phyloP scores from a whole-genome alignment of 2,113 vertebrate species.

The Chamaetylas fuelleborni region DNA sequence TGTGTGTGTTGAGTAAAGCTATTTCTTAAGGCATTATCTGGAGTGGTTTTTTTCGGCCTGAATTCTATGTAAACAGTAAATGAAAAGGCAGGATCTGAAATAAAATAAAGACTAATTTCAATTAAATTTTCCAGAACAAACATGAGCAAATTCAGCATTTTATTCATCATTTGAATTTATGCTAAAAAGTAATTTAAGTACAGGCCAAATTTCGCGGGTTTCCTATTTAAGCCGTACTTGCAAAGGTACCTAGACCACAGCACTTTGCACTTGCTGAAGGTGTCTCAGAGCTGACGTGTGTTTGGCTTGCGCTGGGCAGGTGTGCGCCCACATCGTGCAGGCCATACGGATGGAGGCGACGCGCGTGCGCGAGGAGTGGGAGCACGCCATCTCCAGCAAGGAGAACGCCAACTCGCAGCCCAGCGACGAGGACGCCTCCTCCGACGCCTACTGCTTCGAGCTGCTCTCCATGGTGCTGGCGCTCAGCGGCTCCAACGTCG shows the following conservation, averaged over 20 bases:
- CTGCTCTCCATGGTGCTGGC: constrained; percentile 97
- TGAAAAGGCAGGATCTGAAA: background rate
- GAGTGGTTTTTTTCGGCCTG: background rate
- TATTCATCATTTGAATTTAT: background rate
- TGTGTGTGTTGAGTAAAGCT: background rate
- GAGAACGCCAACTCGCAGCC: constrained; percentile 98
- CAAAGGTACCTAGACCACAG: accelerated
- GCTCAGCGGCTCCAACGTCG: constrained; percentile 94
- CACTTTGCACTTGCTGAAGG: accelerated
- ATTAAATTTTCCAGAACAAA: background rate
- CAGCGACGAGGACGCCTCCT: constrained; percentile 91
- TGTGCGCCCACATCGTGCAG: constrained; percentile 97
- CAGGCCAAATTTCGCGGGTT: background rate
- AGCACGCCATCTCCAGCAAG: constrained; percentile 98
- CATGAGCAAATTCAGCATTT: background rate
- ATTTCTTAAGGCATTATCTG: background rate
- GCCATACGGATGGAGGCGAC: constrained; percentile 98
- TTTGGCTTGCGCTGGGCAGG: constrained; percentile 68
- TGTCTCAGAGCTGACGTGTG: accelerated
- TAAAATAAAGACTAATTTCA: background rate
- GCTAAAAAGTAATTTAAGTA: background rate
- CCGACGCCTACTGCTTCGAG: constrained; percentile 97
- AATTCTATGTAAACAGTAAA: background rate
- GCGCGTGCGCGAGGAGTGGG: constrained; percentile 96
- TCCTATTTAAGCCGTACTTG: background rate